A percentile compares a stretch with the other conserved stretches of the same genome.
These are phyloP conservation scores for Papilio dardanus DNA, from an alignment of 1,140 invertebrate genomes.

Conservation along the genomic window DNA sequence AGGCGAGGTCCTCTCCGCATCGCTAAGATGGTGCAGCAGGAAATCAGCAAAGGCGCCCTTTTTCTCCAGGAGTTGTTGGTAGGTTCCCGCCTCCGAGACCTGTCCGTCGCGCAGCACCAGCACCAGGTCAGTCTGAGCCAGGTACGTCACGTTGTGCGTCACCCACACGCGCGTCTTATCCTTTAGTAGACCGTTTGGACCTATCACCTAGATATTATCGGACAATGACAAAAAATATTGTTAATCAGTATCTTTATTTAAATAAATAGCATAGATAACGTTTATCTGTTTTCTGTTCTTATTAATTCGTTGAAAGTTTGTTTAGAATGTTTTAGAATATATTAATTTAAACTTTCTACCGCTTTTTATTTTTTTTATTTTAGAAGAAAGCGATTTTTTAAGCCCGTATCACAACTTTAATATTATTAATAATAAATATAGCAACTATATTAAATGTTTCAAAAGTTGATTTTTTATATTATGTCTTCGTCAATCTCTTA, in stretches of 20 bases:
- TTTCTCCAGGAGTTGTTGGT: constrained; percentile 90
- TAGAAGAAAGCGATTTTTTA: too few relatives aligned
- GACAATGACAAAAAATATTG: background rate
- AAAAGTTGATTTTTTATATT: background rate
- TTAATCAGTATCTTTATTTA: too few relatives aligned
- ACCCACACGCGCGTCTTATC: constrained; percentile 93
- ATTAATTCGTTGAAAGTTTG: too few relatives aligned
- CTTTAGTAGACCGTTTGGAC: constrained; percentile 90
- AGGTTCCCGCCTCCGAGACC: constrained; percentile 92
- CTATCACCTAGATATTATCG: constrained; percentile 85
- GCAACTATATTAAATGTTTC: background rate
- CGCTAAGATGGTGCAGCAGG: constrained; percentile 90
- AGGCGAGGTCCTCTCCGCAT: constrained; percentile 81
- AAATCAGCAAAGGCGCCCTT: constrained; percentile 93
- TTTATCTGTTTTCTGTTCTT: too few relatives aligned
- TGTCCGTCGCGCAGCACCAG: constrained; percentile 92
- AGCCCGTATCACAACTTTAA: too few relatives aligned
- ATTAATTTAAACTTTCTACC: too few relatives aligned
- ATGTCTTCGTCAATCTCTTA: background rate
- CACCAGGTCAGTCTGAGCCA: constrained; percentile 94
- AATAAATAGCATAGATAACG: too few relatives aligned
- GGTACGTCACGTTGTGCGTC: constrained; percentile 94
- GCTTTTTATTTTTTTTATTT: too few relatives aligned
- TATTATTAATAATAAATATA: too few relatives aligned
- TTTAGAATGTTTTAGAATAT: too few relatives aligned